Percentiles rank a stretch among this genome's conserved stretches.
Evolutionary conservation across 2,888 invertebrate species (phyloP).

Genomic region (Lithophane semibrunnea): DNA sequence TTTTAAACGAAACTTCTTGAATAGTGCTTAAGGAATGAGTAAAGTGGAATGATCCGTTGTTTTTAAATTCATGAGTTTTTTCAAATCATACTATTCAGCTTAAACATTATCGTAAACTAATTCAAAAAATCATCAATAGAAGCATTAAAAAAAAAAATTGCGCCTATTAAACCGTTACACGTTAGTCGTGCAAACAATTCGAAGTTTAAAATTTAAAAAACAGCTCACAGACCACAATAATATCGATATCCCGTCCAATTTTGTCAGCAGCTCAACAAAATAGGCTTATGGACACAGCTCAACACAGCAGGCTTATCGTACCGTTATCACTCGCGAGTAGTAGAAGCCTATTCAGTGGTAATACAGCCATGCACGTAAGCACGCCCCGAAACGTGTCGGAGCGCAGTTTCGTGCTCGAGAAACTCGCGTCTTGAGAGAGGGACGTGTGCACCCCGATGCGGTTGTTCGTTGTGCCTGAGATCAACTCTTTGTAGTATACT

Average conservation of each 20-base stretch:
- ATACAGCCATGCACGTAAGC: conserved; percentile 96
- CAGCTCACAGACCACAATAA: conserved; percentile 1
- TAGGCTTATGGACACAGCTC: conserved; percentile 91
- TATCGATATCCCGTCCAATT: not conserved
- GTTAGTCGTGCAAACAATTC: not conserved
- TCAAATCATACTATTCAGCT: not conserved
- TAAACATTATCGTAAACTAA: not conserved
- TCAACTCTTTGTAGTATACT: conserved; percentile 94
- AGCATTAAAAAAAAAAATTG: not conserved
- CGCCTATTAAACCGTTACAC: not conserved
- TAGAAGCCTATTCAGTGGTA: conserved; percentile 97
- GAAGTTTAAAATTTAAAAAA: not conserved
- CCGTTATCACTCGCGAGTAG: conserved; percentile 98
- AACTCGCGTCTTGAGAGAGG: conserved; percentile 93
- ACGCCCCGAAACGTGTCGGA: conserved; percentile 98
- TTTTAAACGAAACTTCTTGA: not conserved
- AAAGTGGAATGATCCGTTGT: conserved; percentile 31
- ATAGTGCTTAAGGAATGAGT: conserved; percentile 34
- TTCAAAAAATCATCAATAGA: not conserved
- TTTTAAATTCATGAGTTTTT: not conserved
- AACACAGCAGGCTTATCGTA: conserved; percentile 95
- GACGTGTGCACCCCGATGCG: conserved; percentile 96
- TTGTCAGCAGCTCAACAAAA: conserved; percentile 91
- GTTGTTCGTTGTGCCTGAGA: conserved; percentile 98
- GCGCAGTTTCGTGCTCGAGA: conserved; percentile 95